Conservation (phyloP, 2,888 invertebrate genomes). For the Argyresthia goedartella region DNA sequence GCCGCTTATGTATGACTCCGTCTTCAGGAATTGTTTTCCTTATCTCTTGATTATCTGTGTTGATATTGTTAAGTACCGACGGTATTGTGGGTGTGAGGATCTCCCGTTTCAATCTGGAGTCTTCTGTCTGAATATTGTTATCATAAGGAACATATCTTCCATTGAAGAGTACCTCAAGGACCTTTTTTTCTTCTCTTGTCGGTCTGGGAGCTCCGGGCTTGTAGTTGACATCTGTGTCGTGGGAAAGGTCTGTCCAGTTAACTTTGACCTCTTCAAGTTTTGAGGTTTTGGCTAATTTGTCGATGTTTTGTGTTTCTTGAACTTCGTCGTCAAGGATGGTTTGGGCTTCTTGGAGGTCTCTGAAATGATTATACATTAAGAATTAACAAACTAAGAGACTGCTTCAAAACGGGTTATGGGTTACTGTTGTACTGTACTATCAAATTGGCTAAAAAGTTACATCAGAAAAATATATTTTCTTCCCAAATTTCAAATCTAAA, state of each 20-base stretch:
- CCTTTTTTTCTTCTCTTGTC: conserved; percentile 28
- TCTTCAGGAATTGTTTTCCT: not conserved
- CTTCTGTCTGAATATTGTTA: not conserved
- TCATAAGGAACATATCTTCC: conserved; percentile 30
- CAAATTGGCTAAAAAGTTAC: too few relatives aligned
- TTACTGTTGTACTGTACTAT: too few relatives aligned
- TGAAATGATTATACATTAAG: too few relatives aligned
- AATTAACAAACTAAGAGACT: too few relatives aligned
- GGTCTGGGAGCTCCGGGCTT: conserved; percentile 25
- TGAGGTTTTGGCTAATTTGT: not conserved
- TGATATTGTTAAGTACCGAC: not conserved
- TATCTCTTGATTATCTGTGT: not conserved
- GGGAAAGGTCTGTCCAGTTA: conserved; percentile 43
- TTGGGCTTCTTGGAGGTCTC: not conserved
- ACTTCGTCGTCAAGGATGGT: not conserved
- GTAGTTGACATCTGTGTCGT: conserved; percentile 51
- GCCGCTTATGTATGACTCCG: conserved; percentile 11
- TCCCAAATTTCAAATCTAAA: too few relatives aligned
- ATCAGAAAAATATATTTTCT: too few relatives aligned
- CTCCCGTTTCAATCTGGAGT: not conserved
- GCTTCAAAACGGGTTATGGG: too few relatives aligned
- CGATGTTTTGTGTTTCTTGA: not conserved
- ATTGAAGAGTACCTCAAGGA: conserved; percentile 34
- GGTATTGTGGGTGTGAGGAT: not conserved
- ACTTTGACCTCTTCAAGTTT: conserved; percentile 8